Evolutionary conservation across 2,888 invertebrate genomes (phyloP), one percentile per base, ranked within the genome.

Genomic region (Philereme transversata): DNA sequence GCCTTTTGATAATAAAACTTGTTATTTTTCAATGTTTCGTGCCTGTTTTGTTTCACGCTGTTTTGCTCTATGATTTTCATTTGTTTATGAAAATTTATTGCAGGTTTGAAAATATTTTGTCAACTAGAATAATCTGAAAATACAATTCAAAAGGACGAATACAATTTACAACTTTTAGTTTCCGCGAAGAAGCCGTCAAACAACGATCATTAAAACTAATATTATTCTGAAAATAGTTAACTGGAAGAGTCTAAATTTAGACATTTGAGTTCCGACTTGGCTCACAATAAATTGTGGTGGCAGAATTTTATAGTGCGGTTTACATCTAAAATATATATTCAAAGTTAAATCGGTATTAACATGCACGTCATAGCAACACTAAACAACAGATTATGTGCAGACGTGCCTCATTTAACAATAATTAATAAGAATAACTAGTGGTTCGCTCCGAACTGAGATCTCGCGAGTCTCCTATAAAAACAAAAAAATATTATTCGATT

Each of bases 191-290:
- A 64, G 67, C 66, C 61, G 69, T 65, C 69, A 67, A 67, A 67
- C 64, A 69, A 63, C 67, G 63, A 69, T 69, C 67, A 69, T 69
- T 69, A 69, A 69, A 69, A 69, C 69, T 69, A 67, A 67, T 67
- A 65, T 67, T 67, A 69, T 68, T 64, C 66, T 59, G 51, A 52
- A 66, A 66, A 68, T 62, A 68, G 68, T 68, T 68, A 51, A 53
- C 60, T 60, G 35, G 49, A 57, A 68, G 60, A 61, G 64, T 63
- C 66, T 62, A 51, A 64, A 66, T 65, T 68, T 65, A 64, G 65
- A 66, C 64, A 59, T 66, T 68, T 52, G 47, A 60, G 46, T 68
- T n/a, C 51, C 34, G 60, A 61, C 64, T 60, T 58, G 56, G 50
- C 43, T 45, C 38, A 58, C 48, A 48, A 62, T 65, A 64, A 65